Evolutionary conservation across 2,797 vertebrate genomes (phyloP), one percentile per base, ranked within the genome.

Genomic region (Lateolabrax maculatus): DNA sequence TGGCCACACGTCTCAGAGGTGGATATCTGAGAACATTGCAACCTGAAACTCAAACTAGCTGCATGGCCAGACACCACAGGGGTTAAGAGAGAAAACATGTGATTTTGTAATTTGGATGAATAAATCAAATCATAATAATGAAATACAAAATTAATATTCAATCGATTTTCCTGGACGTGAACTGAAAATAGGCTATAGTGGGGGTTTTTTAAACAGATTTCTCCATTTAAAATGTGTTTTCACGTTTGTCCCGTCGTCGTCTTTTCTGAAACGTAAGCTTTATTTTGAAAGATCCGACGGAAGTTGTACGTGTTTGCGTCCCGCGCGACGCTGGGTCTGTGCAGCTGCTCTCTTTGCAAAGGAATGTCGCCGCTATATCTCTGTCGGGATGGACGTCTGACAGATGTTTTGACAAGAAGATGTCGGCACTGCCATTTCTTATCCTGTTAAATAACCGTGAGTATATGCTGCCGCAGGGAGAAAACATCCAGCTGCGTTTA

Each of bases 301-400:
- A 94, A 70, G 67, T 60, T 0, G 11, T 5, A 0, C 4, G 0
- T 48, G 1, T 31, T 18, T 16, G 16, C 1, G 5, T 36, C 1
- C 4, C 18, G 0, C 39, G 81, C 78, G 23, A 70, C n/a, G 21
- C 16, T 46, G 21, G 29, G 10, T 75, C 51, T n/a, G 18, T 18
- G 65, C 46, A 5, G 27, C 64, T 34, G 79, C 29, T 77, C 16
- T 82, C 56, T 62, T 87, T 86, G 86, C 87, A 57, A 60, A 86
- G 92, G 92, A 94, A 94, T 93, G 92, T 89, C 60, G 70, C 82
- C 44, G 75, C 67, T 87, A 0, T 21, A 10, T 66, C 9, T 75
- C 62, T 73, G 71, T 72, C 10, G 70, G 83, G 88, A 84, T 86
- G 89, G 87, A 81, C 70, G 44, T 75, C 25, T 81, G 88, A 88